Conservation (phyloP, 2,888 invertebrate genomes). For the Priocnemis perturbator region DNA sequence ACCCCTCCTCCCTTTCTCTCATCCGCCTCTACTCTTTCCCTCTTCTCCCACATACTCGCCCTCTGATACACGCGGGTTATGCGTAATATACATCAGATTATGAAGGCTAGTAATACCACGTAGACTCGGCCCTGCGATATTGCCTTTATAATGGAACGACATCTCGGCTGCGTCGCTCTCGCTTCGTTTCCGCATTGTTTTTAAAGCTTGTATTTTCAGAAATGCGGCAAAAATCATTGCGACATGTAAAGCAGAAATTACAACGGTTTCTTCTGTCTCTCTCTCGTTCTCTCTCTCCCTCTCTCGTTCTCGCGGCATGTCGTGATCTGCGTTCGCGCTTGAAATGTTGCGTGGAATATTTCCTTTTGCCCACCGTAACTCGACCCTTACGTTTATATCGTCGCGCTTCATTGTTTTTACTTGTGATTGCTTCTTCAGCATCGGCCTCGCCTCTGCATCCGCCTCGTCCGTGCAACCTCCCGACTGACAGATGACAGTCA, state of each 20-base stretch:
- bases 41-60: constrained; percentile 17
- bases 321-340: too few relatives aligned
- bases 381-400: too few relatives aligned
- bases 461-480: too few relatives aligned
- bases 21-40: constrained; percentile 5
- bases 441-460: too few relatives aligned
- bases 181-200: constrained; percentile 11
- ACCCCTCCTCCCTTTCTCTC: constrained; percentile 8
- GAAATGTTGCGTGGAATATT: too few relatives aligned
- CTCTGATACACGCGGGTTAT: constrained; percentile 49
- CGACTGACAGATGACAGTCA: too few relatives aligned
- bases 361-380: too few relatives aligned
- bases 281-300: not conserved
- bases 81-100: constrained; percentile 69
- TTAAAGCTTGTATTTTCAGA: constrained; percentile 4
- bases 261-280: not conserved
- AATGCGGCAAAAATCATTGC: not conserved
- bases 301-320: not conserved
- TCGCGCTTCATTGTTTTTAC: too few relatives aligned
- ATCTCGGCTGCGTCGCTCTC: constrained; percentile 30
- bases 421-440: too few relatives aligned
- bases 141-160: constrained; percentile 68
- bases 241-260: constrained; percentile 1
- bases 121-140: constrained; percentile 59
- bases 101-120: constrained; percentile 62